phyloP scores from a whole-genome alignment of 2,888 invertebrate genomes.

The Penaeus monodon region DNA sequence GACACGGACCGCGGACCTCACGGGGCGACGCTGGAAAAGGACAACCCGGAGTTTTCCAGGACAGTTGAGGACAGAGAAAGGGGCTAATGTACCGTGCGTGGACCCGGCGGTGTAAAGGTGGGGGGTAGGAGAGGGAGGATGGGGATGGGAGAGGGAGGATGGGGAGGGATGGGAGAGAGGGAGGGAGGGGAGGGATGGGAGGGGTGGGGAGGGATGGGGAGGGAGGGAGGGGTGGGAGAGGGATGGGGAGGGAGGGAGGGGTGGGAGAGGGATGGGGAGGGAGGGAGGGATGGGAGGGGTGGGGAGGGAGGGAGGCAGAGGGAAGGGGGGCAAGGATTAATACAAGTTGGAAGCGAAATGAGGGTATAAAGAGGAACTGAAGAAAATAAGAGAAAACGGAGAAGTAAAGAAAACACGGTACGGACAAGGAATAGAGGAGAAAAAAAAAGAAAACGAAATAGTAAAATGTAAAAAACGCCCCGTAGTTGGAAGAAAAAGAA shows the following conservation, averaged over 20 bases:
- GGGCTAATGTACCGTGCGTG: conserved; percentile 54
- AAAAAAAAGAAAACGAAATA: too few relatives aligned
- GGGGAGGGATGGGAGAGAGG: background rate
- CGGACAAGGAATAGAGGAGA: too few relatives aligned
- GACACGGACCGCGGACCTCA: conserved; percentile 31
- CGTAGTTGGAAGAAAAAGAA: too few relatives aligned
- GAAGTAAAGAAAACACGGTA: too few relatives aligned
- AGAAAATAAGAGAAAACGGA: too few relatives aligned
- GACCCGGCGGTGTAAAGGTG: conserved; percentile 16
- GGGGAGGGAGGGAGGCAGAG: too few relatives aligned
- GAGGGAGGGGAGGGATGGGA: background rate
- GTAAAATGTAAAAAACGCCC: too few relatives aligned
- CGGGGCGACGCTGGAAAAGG: conserved; percentile 49
- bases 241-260: background rate
- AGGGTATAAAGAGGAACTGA: too few relatives aligned
- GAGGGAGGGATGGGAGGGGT: background rate
- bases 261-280: too few relatives aligned
- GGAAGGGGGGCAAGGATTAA: too few relatives aligned
- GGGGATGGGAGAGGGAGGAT: background rate
- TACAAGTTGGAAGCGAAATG: too few relatives aligned
- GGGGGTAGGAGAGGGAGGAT: background rate
- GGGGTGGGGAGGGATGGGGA: background rate
- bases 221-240: background rate
- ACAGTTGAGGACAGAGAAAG: conserved; percentile 52
- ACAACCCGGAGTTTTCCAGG: conserved; percentile 53